Base-by-base conservation (phyloP, 2,888 invertebrate genomes). In the Drosophila picticornis region DNA sequence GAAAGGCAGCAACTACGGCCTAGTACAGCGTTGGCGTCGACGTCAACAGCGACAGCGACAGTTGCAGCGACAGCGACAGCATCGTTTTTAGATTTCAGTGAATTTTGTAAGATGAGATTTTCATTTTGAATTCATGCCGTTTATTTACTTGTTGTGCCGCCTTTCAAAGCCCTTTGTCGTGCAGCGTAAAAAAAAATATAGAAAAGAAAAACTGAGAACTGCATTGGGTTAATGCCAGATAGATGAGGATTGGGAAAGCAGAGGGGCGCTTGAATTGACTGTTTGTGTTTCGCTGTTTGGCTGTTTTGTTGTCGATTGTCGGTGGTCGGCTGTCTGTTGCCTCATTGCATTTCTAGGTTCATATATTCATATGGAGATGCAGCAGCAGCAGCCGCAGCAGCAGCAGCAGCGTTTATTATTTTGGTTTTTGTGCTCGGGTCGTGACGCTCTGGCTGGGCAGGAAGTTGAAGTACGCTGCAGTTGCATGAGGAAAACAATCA, bases 271-370 rank as follows among this genome's bases (percentile, higher is more conserved):
- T 62, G 61, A 25, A 61, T 65, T 63, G 55, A 29, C 46, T 72
- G 61, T 29, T 36, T 56, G 53, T 56, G 53, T 25, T 73, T 52
- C 69, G 38, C 13, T 34, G 38, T 40, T 53, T 34, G 29, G 52
- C 31, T 38, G 58, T 34, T 27, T 9, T 25, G 46, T 57, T 56
- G 56, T 34, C 34, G 34, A 34, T 34, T 34, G 34, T 34, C 34
- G 34, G 34, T 34, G 5, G 34, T 31, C 25, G 22, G 31, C 64
- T 72, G 51, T 76, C 81, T 77, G 80, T 89, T 89, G 85, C 90
- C 90, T 85, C 90, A 86, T 85, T 88, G 88, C 65, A 75, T 90
- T 85, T 88, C 90, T 83, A 78, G 88, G 85, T 75, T 84, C 79
- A 85, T 80, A 85, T 77, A 83, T 83, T 80, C 76, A 75, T 71